phyloP scores from a whole-genome alignment of 92 coral and sea anemone species.

The Paramuricea clavata region DNA sequence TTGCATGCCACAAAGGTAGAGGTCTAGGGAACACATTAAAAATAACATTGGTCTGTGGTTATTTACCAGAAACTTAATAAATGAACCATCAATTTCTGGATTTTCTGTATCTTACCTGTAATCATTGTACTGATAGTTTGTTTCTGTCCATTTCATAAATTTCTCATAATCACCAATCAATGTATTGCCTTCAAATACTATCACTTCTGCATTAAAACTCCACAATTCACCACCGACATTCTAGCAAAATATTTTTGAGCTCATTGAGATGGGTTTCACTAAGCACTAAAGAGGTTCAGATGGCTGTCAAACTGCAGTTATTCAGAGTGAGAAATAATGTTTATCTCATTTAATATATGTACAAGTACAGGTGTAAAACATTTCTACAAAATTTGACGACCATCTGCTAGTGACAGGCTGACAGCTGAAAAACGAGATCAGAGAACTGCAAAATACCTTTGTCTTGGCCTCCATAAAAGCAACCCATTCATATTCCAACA shows the following conservation, averaged over 20 bases:
- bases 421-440: no score
- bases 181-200: conserved; percentile 75
- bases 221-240: conserved; percentile 89
- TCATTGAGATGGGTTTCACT: background rate
- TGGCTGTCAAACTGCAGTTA: no score
- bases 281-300: no score
- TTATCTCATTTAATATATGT: no score
- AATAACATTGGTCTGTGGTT: no score
- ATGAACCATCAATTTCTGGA: background rate
- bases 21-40: conserved; percentile 76
- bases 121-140: conserved; percentile 76
- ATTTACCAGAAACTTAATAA: no score
- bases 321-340: no score
- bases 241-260: conserved; percentile 38
- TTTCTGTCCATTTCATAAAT: conserved; percentile 82
- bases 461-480: conserved; percentile 80
- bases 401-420: no score
- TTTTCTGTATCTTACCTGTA: conserved; percentile 73
- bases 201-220: conserved; percentile 84
- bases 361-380: no score
- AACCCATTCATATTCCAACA: conserved; percentile 96
- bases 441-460: conserved; percentile 79
- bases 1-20: conserved; percentile 94
- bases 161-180: conserved; percentile 87
- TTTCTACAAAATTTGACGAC: no score